Evolutionary conservation across 2,797 vertebrate species (phyloP), one percentile per base, ranked within the genome.

Genomic region (Taenioides sp.): DNA sequence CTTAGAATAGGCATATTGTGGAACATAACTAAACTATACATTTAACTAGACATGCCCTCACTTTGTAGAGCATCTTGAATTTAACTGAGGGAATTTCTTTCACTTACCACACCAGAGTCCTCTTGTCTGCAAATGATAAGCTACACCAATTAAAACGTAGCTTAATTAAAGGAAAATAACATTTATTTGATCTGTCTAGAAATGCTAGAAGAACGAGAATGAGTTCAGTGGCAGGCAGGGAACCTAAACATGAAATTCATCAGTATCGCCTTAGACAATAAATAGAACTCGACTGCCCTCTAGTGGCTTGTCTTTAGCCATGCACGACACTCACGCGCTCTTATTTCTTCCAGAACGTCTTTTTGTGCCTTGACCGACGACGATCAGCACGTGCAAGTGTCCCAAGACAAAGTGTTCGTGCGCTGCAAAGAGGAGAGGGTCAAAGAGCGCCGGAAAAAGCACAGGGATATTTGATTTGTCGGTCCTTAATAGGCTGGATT

Each of bases 301-400:
- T 90, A 85, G 88, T 90, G 90, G 85, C 75, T 7, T 0, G 0
- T 73, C 74, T 27, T 18, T 7, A 25, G 10, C 34, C 4, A 25
- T 37, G 31, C 22, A 4, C 3, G 10, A 55, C 28, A 9, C 70
- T 31, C 31, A 60, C 28, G 37, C 10, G 12, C 25, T 43, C 43
- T 18, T 17, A 80, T 12, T 67, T n/a, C 89, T 73, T 85, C 74
- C 70, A 99, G 96, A 90, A 93, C 92, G 25, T 87, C 80, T 9
- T 98, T 98, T 78, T 98, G 97, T 72, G 84, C 94, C 50, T 92
- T 94, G 92, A 94, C 80, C 43, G 74, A 82, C 2, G 92, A 94
- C 0, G 91, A 89, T 4, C 50, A 90, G 37, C 91, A 89, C 6
- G 81, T 98, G n/a, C 88, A 94, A 76, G 91, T 89, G 5, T 90